Evolutionary conservation across 2,888 invertebrate genomes (phyloP), one percentile per base, ranked within the genome.

Genomic region (Troilus luridus): DNA sequence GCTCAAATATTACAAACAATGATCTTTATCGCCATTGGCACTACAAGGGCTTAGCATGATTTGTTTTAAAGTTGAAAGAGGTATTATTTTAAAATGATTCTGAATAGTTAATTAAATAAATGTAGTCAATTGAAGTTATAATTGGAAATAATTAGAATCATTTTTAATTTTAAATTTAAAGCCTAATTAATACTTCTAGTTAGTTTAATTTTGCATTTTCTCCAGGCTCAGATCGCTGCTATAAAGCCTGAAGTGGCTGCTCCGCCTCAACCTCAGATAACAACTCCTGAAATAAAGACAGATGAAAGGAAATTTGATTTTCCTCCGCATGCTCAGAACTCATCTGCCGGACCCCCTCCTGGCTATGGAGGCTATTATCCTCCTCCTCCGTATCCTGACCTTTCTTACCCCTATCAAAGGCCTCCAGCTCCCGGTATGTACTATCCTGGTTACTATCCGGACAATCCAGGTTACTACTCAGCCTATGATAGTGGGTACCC

Each of bases 241-340:
- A 88, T 94, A 67, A 95, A 95, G 93, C 95, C 95, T 0, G 95
- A 95, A 1, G 95, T 95, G 24, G 95, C 95, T 17, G 94, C 95
- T 1, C 95, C 95, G 11, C 88, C 62, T 58, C 90, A 90, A 59
- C 27, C 85, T 24, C 90, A 88, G n/a, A 60, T 85, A 59, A 24
- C 90, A 27, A 90, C 90, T 56, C 85, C 90, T 27, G 90, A 85
- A 60, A 8, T 88, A 14, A 88, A 90, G 85, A 24, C 77, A 14
- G 90, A 90, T 24, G 90, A 90, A 10, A 90, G 90, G 54, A 90
- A 85, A 41, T 90, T 85, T 62, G 85, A 85, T n/a, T 88, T 88
- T 54, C 85, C 85, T 41, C 24, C 24, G 21, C 67, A 67, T n/a
- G n/a, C 24, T 41, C 85, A 90, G 11, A 27, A 59, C 21, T 24